Evolutionary conservation across 2,888 invertebrate species (phyloP).

Genomic region (Archips xylosteana): DNA sequence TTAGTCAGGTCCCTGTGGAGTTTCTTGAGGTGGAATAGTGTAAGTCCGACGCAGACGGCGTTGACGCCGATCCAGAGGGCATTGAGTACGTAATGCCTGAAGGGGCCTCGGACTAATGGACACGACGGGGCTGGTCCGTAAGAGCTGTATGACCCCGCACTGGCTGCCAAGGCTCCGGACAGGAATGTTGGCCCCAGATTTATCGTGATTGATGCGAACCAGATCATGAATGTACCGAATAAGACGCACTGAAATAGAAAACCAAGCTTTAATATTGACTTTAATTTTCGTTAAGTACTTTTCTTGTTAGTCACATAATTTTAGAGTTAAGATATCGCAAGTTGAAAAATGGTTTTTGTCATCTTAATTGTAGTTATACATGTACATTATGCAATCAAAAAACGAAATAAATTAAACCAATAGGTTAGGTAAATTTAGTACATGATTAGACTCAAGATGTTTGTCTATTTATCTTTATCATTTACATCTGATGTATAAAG

Average conservation of each 20-base stretch:
- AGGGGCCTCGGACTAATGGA: constrained; percentile 94
- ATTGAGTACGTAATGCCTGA: constrained; percentile 95
- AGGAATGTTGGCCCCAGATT: constrained; percentile 95
- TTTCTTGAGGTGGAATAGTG: constrained; percentile 93
- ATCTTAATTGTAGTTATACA: no score
- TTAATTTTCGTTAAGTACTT: background rate
- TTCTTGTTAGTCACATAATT: no score
- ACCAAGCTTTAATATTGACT: constrained; percentile 14
- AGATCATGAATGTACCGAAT: constrained; percentile 96
- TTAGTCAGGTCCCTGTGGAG: constrained; percentile 93
- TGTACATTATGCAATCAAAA: no score
- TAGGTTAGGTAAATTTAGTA: no score
- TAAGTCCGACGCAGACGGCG: constrained; percentile 93
- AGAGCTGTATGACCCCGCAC: constrained; percentile 89
- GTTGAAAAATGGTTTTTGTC: no score
- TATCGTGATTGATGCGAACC: constrained; percentile 96
- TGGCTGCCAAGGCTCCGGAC: constrained; percentile 93
- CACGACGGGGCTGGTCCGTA: constrained; percentile 91
- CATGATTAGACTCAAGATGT: no score
- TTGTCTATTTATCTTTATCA: no score
- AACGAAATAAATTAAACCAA: no score
- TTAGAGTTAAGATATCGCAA: no score
- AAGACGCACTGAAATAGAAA: constrained; percentile 91
- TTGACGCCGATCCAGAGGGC: constrained; percentile 96
- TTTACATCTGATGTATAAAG: no score